phyloP scores from a whole-genome alignment of 2,797 vertebrate genomes.

The Cossypha heuglini region DNA sequence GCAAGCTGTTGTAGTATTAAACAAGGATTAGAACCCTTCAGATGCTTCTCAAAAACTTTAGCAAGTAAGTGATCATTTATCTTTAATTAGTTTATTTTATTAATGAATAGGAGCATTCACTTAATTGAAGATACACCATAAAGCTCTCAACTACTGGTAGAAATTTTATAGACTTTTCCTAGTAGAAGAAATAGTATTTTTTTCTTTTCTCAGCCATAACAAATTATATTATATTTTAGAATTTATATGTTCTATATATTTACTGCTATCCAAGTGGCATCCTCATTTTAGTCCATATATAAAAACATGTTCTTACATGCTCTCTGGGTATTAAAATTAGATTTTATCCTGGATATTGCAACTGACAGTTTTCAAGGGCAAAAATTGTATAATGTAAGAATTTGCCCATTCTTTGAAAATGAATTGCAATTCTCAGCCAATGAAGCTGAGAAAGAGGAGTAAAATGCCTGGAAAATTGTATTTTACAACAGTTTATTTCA shows the following conservation, averaged over 20 bases:
- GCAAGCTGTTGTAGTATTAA: neutral
- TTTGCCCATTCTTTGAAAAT: neutral
- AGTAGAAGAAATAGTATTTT: neutral
- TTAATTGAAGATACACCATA: neutral
- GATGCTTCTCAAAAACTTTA: neutral
- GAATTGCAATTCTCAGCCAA: neutral
- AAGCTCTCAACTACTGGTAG: neutral
- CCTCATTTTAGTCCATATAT: neutral
- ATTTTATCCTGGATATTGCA: neutral
- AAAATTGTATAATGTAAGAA: neutral
- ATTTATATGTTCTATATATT: neutral
- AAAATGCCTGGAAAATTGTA: neutral
- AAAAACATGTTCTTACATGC: neutral
- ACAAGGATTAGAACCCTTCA: neutral
- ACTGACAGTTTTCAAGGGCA: slow-evolving; percentile 1
- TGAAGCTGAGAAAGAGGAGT: neutral
- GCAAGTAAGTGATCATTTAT: accelerated
- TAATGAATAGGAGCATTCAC: neutral
- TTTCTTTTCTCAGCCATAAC: neutral
- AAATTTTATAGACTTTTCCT: neutral
- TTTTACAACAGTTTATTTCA: neutral
- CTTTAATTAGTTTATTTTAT: neutral
- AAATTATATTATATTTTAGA: neutral
- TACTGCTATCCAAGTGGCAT: neutral
- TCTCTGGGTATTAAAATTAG: neutral